phyloP scores from a whole-genome alignment of 2,797 vertebrate genomes.

The Lithobates sylvaticus region DNA sequence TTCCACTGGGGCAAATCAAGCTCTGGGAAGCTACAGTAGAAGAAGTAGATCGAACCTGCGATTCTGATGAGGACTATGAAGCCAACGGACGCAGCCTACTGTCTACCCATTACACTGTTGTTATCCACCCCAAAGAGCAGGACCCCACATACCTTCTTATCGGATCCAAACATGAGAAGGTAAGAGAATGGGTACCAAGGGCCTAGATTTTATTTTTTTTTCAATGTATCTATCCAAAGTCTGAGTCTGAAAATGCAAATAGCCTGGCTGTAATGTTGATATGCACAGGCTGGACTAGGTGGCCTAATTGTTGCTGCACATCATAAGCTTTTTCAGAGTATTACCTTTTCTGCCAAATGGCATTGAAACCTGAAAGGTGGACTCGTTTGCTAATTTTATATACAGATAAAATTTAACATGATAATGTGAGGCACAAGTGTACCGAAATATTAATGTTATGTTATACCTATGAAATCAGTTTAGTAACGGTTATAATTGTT shows the following conservation, averaged over 20 bases:
- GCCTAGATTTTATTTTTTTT: neutral
- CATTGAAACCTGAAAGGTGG: no score
- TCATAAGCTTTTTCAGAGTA: no score
- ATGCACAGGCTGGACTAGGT: no score
- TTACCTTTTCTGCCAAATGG: no score
- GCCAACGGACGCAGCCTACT: slow-evolving; percentile 82
- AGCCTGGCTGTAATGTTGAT: no score
- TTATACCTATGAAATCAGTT: neutral
- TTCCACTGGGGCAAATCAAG: slow-evolving; percentile 97
- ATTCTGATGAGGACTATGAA: slow-evolving; percentile 89
- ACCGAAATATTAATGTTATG: no score
- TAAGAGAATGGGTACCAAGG: slow-evolving; percentile 63
- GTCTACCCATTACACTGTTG: slow-evolving; percentile 84
- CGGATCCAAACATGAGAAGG: slow-evolving; percentile 91
- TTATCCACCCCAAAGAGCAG: slow-evolving; percentile 89
- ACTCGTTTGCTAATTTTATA: no score
- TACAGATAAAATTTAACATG: no score
- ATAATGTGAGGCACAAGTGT: no score
- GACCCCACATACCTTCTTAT: slow-evolving; percentile 91
- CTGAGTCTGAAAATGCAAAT: no score
- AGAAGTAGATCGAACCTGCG: slow-evolving; percentile 90
- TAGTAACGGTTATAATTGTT: neutral
- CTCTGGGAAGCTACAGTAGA: slow-evolving; percentile 92
- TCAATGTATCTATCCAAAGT: neutral
- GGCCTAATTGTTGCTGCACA: no score